Conservation (phyloP, 2,113 vertebrate species). For the Crotalus tigris region DNA sequence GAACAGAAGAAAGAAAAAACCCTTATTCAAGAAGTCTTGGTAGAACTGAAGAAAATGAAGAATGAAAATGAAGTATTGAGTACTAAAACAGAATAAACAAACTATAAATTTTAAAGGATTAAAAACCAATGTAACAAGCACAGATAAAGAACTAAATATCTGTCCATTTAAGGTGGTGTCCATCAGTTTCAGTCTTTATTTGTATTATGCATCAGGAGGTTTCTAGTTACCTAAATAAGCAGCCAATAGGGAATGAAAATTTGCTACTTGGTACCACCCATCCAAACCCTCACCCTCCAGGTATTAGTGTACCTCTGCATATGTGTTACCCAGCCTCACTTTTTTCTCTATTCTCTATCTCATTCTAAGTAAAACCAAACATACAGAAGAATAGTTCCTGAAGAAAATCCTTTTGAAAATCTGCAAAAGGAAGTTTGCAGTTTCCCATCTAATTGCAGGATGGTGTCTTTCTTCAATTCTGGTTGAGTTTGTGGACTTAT, state of each 20-base stretch:
- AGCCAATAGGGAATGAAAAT: constrained; percentile 59
- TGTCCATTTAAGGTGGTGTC: constrained; percentile 62
- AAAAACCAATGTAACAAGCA: background rate
- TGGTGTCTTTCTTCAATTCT: background rate
- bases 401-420: background rate
- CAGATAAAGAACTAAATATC: constrained; percentile 39
- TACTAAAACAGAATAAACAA: background rate
- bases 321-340: background rate
- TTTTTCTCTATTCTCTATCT: background rate
- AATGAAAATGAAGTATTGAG: background rate
- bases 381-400: background rate
- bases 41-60: background rate
- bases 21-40: background rate
- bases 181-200: constrained; percentile 63
- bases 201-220: constrained; percentile 49
- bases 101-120: constrained; percentile 1
- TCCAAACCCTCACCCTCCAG: constrained; percentile 16
- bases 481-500: background rate
- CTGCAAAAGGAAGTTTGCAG: background rate
- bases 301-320: background rate
- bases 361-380: background rate
- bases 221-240: constrained; percentile 50
- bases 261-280: constrained; percentile 47
- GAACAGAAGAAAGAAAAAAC: background rate
- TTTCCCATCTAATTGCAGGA: background rate